Percentiles rank a stretch among this genome's conserved stretches.
Evolutionary conservation across 1,140 invertebrate species (phyloP).

Genomic region (Dinoponera quadriceps): DNA sequence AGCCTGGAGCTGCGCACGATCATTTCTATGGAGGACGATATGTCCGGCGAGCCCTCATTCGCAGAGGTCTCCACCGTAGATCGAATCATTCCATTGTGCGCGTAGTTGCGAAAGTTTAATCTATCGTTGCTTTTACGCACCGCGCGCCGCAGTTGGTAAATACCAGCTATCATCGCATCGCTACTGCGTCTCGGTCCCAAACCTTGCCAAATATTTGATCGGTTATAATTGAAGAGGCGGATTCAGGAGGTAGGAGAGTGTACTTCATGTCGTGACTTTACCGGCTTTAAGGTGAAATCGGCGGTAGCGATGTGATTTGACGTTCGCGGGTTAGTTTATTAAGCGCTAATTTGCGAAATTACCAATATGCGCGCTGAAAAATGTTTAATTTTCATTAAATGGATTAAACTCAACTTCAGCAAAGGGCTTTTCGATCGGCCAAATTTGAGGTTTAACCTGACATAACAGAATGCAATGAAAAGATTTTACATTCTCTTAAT

Average conservation of each 20-base stretch:
- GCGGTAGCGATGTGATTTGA: not conserved
- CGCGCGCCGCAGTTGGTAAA: slow-evolving; percentile 5
- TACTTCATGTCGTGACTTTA: not conserved
- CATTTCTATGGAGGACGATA: slow-evolving; percentile 54
- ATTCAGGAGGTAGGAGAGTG: not conserved
- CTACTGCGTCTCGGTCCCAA: slow-evolving; percentile 18
- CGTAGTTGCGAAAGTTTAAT: slow-evolving; percentile 38
- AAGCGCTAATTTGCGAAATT: not conserved
- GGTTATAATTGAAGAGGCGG: slow-evolving; percentile 22
- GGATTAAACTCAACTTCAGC: no score
- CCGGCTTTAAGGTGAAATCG: not conserved
- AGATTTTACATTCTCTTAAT: not conserved
- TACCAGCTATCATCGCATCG: not conserved
- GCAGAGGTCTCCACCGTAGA: slow-evolving; percentile 14
- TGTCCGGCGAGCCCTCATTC: slow-evolving; percentile 34
- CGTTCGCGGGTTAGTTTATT: not conserved
- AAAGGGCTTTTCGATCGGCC: not conserved
- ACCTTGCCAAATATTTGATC: slow-evolving; percentile 43
- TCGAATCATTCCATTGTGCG: slow-evolving; percentile 27
- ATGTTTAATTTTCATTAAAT: not conserved
- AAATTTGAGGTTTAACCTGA: no score
- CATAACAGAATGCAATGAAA: not conserved
- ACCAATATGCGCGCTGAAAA: no score
- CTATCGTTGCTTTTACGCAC: slow-evolving; percentile 9
- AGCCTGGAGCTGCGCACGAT: slow-evolving; percentile 33